Evolutionary conservation across 2,113 vertebrate species (phyloP), one percentile per base, ranked within the genome.

Genomic region (Macquaria ambigua): DNA sequence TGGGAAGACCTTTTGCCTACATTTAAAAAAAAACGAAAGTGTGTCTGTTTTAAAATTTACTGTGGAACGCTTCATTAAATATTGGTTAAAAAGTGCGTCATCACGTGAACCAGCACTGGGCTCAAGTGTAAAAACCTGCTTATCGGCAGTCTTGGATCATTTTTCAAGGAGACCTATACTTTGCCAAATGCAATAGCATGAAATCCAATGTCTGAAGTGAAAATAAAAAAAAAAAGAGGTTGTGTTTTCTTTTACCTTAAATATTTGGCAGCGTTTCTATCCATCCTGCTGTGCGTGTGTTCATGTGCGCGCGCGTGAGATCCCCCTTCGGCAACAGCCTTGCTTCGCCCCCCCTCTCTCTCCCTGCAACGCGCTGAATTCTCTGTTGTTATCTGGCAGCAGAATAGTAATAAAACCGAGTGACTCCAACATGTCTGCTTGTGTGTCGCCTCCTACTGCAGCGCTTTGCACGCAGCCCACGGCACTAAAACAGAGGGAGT

Each of bases 371-470:
- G 46, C 8, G 74, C 75, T 55, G 75, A 84, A 68, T 68, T 86
- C 89, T 91, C 85, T 89, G 82, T 88, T 89, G 88, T 93, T 93
- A 94, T 95, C 95, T 97, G 96, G 95, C 96, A 96, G 92, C 94
- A 93, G 92, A 94, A 95, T 91, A 94, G 94, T 94, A 96, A 97
- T 97, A 96, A 97, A 97, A 96, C 90, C 87, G 84, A 92, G 87
- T 94, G 97, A 97, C 97, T 98, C 97, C 97, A 96, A 90, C 83
- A 84, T 95, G 97, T 97, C 97, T 97, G 96, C 96, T 92, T 90
- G 91, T 92, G 85, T 88, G 96, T 95, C 93, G 90, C 95, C 95
- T 96, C 89, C 84, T 82, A 73, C 93, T 94, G 83, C 77, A 92
- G 87, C 76, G 89, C 83, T 93, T 95, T 92, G 93, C 93, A 96